These are phyloP conservation scores for Chloebia gouldiae DNA, from an alignment of 2,113 vertebrate species.

Conservation along the genomic window DNA sequence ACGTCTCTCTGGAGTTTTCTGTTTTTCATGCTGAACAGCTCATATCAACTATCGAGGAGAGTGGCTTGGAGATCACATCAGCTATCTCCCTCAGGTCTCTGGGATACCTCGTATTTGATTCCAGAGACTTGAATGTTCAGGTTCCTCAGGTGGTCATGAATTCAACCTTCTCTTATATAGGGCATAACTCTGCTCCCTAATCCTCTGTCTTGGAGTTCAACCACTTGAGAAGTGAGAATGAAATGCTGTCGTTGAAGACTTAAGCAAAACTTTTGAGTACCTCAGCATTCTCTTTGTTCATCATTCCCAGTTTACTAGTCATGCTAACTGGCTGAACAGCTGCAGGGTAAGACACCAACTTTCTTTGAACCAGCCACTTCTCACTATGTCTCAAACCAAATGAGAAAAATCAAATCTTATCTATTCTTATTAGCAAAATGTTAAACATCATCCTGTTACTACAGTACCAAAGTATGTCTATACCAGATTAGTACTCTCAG, in stretches of 20 bases:
- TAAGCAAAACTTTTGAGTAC: neutral
- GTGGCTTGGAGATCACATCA: neutral
- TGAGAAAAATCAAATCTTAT: neutral
- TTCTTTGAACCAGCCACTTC: neutral
- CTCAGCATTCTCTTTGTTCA: rapidly evolving
- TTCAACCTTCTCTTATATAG: neutral
- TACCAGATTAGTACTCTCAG: neutral
- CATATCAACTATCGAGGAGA: neutral
- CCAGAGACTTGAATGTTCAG: rapidly evolving
- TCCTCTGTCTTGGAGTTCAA: neutral
- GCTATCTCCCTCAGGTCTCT: neutral
- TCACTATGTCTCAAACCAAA: neutral
- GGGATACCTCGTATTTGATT: rapidly evolving
- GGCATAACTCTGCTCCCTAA: neutral
- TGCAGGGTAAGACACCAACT: rapidly evolving
- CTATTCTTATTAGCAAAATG: neutral
- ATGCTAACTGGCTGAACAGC: neutral
- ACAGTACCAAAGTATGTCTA: neutral
- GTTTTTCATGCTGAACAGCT: neutral
- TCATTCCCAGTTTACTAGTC: neutral
- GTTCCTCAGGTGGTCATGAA: neutral
- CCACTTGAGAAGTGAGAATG: rapidly evolving
- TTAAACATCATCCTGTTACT: neutral
- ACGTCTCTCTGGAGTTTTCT: neutral
- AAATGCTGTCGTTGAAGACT: neutral